phyloP scores from a whole-genome alignment of 2,113 vertebrate genomes.

The Cisticola juncidis region DNA sequence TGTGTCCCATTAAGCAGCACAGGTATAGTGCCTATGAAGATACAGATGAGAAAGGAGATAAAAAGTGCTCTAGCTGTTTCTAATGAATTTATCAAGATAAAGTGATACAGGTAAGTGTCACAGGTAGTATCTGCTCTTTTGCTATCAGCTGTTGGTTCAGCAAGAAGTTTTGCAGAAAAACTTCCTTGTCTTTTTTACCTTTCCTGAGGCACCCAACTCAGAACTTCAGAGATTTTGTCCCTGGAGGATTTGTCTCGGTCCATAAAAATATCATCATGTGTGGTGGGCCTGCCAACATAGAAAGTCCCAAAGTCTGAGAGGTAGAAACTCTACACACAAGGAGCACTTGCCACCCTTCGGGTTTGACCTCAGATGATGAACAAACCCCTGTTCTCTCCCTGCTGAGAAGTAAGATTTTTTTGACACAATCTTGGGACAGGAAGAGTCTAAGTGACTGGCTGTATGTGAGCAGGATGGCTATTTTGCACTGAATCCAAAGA shows the following conservation, averaged over 20 bases:
- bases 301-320: not conserved
- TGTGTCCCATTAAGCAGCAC: not conserved
- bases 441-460: not conserved
- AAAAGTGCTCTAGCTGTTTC: not conserved
- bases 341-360: not conserved
- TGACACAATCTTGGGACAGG: not conserved
- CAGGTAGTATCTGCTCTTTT: not conserved
- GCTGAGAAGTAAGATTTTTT: constrained; percentile 34
- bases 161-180: not conserved
- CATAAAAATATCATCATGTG: not conserved
- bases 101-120: not conserved
- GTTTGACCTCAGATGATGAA: not conserved
- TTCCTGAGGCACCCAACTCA: not conserved
- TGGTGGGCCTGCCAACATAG: not conserved
- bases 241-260: not conserved
- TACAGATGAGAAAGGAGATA: not conserved
- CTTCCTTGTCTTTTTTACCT: not conserved
- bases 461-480: not conserved
- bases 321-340: not conserved
- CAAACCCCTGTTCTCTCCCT: constrained; percentile 28
- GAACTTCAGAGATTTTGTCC: not conserved
- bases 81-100: not conserved
- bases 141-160: not conserved
- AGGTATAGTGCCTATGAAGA: not conserved
- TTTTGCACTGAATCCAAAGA: constrained; percentile 46